A percentile compares a stretch with the other conserved stretches of the same genome.
Evolutionary conservation across 1,140 invertebrate species (phyloP).

Genomic region (Agrilus planipennis): DNA sequence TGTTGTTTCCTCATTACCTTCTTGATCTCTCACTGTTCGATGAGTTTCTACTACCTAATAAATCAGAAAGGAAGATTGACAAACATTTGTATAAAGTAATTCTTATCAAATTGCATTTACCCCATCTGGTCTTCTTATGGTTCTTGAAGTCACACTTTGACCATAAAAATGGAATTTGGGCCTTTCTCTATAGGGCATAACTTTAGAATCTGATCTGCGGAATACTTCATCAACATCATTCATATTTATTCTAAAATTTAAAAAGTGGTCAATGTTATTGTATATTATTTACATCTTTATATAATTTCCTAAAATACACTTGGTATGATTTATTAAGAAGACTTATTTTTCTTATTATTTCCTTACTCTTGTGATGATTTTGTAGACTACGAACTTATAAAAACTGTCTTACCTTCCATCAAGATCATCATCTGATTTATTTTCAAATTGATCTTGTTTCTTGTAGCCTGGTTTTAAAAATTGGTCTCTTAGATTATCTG

Average conservation of each 20-base stretch:
- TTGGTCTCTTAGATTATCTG: slow-evolving; percentile 31
- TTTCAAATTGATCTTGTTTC: slow-evolving; percentile 9
- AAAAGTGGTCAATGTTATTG: neutral
- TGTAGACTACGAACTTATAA: no score
- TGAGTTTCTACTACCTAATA: slow-evolving; percentile 35
- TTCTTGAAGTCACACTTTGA: slow-evolving; percentile 30
- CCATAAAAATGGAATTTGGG: slow-evolving; percentile 18
- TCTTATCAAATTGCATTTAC: slow-evolving; percentile 20
- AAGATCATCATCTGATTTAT: slow-evolving; percentile 36
- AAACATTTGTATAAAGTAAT: slow-evolving; percentile 7
- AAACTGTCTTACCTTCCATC: slow-evolving; percentile 42
- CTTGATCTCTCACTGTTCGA: slow-evolving; percentile 35
- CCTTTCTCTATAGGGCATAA: no score
- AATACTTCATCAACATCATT: slow-evolving; percentile 29
- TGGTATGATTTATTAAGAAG: no score
- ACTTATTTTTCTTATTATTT: no score
- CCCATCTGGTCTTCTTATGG: slow-evolving; percentile 34
- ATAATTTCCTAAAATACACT: slow-evolving; percentile 1
- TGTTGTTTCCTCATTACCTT: slow-evolving; percentile 39
- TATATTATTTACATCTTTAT: slow-evolving; percentile 4
- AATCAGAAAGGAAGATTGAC: slow-evolving; percentile 9
- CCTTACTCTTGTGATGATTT: no score
- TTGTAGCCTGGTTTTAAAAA: slow-evolving; percentile 35
- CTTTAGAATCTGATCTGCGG: no score
- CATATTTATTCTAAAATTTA: slow-evolving; percentile 32